Percentiles rank a stretch among this genome's conserved stretches.
Conservation (phyloP, 2,113 vertebrate genomes). For the Cavia aperea region DNA sequence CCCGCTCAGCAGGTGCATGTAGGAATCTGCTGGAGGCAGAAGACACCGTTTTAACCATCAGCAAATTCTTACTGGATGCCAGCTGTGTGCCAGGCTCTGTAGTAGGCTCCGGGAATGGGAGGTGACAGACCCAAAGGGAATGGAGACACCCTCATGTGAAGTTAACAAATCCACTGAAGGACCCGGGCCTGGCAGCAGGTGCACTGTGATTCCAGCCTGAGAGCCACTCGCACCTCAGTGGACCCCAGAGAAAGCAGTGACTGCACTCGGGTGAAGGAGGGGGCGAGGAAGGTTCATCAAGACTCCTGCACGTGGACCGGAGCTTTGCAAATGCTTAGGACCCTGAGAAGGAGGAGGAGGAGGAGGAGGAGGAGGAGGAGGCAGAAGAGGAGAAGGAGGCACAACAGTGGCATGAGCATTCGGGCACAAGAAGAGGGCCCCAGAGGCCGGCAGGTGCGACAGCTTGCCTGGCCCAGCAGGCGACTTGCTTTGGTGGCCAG, state of each 20-base stretch:
- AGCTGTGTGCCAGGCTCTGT: conserved; percentile 5
- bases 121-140: not conserved
- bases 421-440: not conserved
- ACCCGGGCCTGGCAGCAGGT: not conserved
- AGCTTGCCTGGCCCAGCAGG: not conserved
- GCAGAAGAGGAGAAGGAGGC: too few species aligned
- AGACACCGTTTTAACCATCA: conserved; percentile 15
- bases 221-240: not conserved
- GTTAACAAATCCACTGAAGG: not conserved
- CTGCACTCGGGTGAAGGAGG: not conserved
- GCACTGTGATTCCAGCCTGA: not conserved
- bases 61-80: conserved; percentile 24
- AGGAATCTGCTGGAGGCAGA: conserved; percentile 41
- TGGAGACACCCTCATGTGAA: not conserved
- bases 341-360: not conserved
- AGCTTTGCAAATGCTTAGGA: not conserved
- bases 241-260: not conserved
- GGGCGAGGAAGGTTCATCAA: not conserved
- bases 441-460: not conserved
- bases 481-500: not conserved
- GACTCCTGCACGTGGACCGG: not conserved
- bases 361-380: too few species aligned
- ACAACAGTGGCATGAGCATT: not conserved
- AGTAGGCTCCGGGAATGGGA: not conserved
- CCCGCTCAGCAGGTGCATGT: conserved; percentile 35